phyloP scores from a whole-genome alignment of 2,113 vertebrate genomes.

The Triplophysa rosa region DNA sequence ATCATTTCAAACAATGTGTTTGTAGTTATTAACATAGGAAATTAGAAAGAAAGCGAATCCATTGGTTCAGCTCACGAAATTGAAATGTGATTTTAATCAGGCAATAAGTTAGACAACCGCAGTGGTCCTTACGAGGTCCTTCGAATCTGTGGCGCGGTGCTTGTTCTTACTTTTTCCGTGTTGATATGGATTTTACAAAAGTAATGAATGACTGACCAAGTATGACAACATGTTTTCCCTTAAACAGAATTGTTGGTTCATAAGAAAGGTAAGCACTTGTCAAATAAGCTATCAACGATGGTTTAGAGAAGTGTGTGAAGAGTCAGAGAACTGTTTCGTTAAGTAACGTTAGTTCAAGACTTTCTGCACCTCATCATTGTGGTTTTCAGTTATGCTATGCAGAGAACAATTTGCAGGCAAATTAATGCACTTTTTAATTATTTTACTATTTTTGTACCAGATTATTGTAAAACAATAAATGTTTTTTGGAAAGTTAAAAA shows the following conservation, averaged over 20 bases:
- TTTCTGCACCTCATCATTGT: not conserved
- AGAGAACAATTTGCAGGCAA: not conserved
- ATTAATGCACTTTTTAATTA: too few species aligned
- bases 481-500: too few species aligned
- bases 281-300: not conserved
- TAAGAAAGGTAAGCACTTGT: conserved; percentile 72
- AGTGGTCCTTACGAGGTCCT: conserved; percentile 67
- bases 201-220: conserved; percentile 1
- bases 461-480: too few species aligned
- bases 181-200: conserved; percentile 5
- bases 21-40: too few species aligned
- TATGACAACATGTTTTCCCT: conserved; percentile 65
- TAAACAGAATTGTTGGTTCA: conserved; percentile 71
- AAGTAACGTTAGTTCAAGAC: not conserved
- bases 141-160: conserved; percentile 70
- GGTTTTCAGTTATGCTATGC: not conserved
- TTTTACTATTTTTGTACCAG: too few species aligned
- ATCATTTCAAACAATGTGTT: too few species aligned
- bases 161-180: conserved; percentile 29
- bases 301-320: not conserved
- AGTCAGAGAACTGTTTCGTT: not conserved
- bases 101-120: conserved; percentile 48
- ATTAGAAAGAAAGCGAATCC: too few species aligned
- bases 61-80: too few species aligned
- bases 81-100: conserved; percentile 47